Conservation (phyloP, 1,140 invertebrate genomes). For the Armadillidium nasatum region DNA sequence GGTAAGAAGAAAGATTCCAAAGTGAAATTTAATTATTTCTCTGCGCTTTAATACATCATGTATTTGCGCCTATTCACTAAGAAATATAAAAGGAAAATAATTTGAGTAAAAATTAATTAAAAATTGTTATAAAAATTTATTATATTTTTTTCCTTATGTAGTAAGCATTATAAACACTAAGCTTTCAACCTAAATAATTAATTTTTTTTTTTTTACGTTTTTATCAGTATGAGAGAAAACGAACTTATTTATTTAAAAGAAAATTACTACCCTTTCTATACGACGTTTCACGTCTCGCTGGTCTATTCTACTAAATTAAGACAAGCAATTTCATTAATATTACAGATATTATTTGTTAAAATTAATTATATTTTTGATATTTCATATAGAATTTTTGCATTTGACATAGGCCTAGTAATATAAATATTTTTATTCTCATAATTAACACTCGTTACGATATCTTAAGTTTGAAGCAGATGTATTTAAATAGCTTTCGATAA, state of each 20-base stretch:
- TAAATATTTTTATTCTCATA: constrained; percentile 4
- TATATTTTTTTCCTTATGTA: no score
- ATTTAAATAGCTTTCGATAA: neutral
- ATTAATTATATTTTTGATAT: neutral
- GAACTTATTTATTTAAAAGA: constrained; percentile 9
- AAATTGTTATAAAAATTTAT: no score
- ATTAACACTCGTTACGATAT: neutral
- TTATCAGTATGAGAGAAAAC: neutral
- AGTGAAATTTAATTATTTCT: constrained; percentile 9
- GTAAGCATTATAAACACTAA: no score
- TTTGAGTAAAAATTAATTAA: no score
- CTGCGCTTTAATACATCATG: neutral
- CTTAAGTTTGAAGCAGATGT: neutral
- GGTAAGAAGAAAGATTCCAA: neutral
- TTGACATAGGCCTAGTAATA: neutral
- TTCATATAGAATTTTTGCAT: neutral
- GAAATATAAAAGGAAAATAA: no score
- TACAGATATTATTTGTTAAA: constrained; percentile 14
- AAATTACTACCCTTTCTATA: neutral
- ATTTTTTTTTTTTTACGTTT: no score
- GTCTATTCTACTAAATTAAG: constrained; percentile 11
- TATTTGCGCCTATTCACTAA: neutral
- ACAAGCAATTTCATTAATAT: constrained; percentile 14
- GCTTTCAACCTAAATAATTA: no score
- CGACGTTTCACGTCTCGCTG: neutral